Evolutionary conservation across 2,888 invertebrate genomes (phyloP), one percentile per base, ranked within the genome.

Genomic region (Sarcophaga variegata): DNA sequence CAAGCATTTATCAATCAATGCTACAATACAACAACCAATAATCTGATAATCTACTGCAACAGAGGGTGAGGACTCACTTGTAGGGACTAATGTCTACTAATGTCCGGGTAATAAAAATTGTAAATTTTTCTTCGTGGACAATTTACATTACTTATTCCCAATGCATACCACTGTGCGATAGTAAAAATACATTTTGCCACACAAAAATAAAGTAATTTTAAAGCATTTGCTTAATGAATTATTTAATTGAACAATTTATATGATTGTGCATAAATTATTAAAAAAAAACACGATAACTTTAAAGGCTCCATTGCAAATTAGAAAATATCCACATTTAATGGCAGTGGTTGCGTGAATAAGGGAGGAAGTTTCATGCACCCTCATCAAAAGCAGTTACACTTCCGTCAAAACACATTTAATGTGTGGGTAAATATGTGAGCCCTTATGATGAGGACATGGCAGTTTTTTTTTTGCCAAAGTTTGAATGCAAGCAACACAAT

Each of bases 171-270:
- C 5, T 14, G 54, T 54, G 17, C 17, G 1, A 54, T 1, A 54
- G 4, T 17, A 17, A 14, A 54, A 54, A 4, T 54, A 54, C 2
- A 17, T 4, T 14, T 49, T 49, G 17, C 37, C 37, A 37, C 17
- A 17, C 17, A 54, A 54, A 17, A 54, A 54, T 54, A 0, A 14
- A 54, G 54, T 17, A 54, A 54, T 14, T 54, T 54, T 54, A 54
- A 14, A 54, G 54, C 54, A 54, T 72, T 60, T 60, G 27, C 59
- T 14, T 74, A 74, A 74, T 74, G 47, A 62, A 20, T 62, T 45
- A 37, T 47, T 74, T 62, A 74, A 67, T 25, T 81, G 59, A 74
- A 67, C 67, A 74, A 64, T 72, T 72, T 20, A 72, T 72, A 66
- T 60, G 5, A 60, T 47, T 74, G 59, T 47, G 60, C 54, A 80